Evolutionary conservation across 35 echinoderm and acorn worm species (phyloP).

Genomic region (Hemicentrotus pulcherrimus): DNA sequence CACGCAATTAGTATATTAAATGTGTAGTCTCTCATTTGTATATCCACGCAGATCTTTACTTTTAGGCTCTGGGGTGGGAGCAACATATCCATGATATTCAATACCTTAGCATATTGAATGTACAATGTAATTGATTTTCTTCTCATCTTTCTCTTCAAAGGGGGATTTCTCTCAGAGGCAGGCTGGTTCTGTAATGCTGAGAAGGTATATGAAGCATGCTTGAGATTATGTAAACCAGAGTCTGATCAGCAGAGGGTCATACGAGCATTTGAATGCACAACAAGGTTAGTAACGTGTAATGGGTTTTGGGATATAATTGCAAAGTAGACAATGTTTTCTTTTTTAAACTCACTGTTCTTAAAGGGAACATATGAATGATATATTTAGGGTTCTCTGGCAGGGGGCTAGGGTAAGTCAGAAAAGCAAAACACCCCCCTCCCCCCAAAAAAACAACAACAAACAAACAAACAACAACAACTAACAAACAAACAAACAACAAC

Average conservation of each 20-base stretch:
- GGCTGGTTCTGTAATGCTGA: conserved; percentile 93
- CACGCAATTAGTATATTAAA: too few relatives aligned
- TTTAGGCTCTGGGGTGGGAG: too few relatives aligned
- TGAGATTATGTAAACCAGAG: conserved; percentile 73
- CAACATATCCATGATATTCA: not conserved
- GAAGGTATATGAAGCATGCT: conserved; percentile 81
- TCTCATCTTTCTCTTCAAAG: conserved; percentile 52
- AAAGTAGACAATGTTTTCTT: too few relatives aligned
- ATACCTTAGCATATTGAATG: not conserved
- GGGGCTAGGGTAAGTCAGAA: too few relatives aligned
- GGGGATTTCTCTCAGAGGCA: conserved; percentile 90
- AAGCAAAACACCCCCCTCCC: too few relatives aligned
- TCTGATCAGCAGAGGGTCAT: conserved; percentile 59
- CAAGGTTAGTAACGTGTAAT: conserved; percentile 56
- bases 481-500: too few relatives aligned
- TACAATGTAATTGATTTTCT: not conserved
- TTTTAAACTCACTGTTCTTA: not conserved
- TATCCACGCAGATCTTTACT: too few relatives aligned
- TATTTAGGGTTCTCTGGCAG: too few relatives aligned
- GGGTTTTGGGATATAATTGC: not conserved
- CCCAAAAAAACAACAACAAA: too few relatives aligned
- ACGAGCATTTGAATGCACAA: conserved; percentile 85
- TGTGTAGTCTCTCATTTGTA: too few relatives aligned
- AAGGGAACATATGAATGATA: too few relatives aligned
- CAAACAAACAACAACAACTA: too few relatives aligned